Base-by-base conservation (phyloP, 2,888 invertebrate genomes). In the Mesochorus sp. region DNA sequence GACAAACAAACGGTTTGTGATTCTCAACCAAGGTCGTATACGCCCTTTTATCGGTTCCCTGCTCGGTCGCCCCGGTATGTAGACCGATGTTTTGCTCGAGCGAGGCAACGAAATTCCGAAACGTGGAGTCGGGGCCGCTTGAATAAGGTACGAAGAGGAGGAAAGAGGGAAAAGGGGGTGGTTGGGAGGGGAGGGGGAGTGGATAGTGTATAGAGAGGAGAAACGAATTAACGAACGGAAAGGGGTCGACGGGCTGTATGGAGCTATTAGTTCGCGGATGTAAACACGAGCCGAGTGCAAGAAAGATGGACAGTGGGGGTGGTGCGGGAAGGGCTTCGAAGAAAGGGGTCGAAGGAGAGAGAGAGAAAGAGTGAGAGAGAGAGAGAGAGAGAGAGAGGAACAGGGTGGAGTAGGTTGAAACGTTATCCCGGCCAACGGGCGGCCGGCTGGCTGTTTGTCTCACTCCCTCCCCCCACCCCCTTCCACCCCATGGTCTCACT, bases 221-320 rank as follows among this genome's bases (percentile, higher is more conserved):
- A 77, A 81, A 80, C 72, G 82, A 84, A 83, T 84, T 85, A 85
- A 84, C 76, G 80, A 82, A 81, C 73, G 85, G 77, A 80, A 81
- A 76, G 74, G 80, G 79, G 62, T 74, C 73, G 76, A 49, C 70
- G 77, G 34, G 80, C 47, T 66, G 76, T 82, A 83, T 74, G 80
- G 67, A 81, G 85, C 85, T 86, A 86, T 86, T 86, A 85, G 84
- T 82, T 84, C 68, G 82, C 82, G 85, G 85, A 86, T 84, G 85
- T 86, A 86, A 86, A 85, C 85, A 85, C 81, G 77, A 82, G 70
- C 14, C 37, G 64, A 62, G 70, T 31, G 71, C 70, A 71, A 68
- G 70, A 47, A 51, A 66, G 72, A 57, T 53, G 77, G 70, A 76
- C 71, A 68, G 67, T 44, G 64, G 26, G 49, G 64, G 24, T 61